Conservation (phyloP, 2,888 invertebrate genomes). For the Drosophila meridiana region DNA sequence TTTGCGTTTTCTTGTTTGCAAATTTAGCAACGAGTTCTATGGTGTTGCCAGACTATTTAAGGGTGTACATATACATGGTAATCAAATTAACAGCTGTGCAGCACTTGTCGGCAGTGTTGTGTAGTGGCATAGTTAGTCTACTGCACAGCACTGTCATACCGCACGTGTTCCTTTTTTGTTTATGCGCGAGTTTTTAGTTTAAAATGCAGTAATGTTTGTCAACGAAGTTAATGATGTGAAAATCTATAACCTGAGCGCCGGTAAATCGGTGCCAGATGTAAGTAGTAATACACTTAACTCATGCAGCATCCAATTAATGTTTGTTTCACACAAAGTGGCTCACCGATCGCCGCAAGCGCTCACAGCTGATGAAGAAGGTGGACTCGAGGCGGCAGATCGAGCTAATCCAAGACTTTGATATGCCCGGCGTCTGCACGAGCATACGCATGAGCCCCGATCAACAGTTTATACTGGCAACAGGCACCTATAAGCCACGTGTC, state of each 20-base stretch:
- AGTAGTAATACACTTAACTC: conserved; percentile 81
- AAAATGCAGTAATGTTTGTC: conserved; percentile 90
- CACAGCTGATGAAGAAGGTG: conserved; percentile 93
- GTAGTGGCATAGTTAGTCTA: neutral
- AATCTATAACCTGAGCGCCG: conserved; percentile 98
- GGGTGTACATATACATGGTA: neutral
- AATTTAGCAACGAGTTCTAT: conserved; percentile 48
- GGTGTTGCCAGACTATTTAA: conserved; percentile 38
- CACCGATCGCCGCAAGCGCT: conserved; percentile 92
- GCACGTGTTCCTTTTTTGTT: conserved; percentile 69
- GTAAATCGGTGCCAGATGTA: conserved; percentile 98
- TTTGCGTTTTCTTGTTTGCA: conserved; percentile 64
- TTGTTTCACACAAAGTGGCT: conserved; percentile 90
- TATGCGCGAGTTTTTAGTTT: conserved; percentile 40
- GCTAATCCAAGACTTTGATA: conserved; percentile 99
- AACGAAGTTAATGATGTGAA: conserved; percentile 97
- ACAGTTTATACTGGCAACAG: conserved; percentile 95
- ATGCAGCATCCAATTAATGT: neutral
- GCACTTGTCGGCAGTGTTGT: conserved; percentile 31
- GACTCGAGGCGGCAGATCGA: conserved; percentile 96
- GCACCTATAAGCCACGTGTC: conserved; percentile 97
- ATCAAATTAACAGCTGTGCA: conserved; percentile 43
- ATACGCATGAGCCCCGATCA: conserved; percentile 95
- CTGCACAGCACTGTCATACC: conserved; percentile 20
- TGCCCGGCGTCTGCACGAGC: conserved; percentile 96